Evolutionary conservation across 2,888 invertebrate species (phyloP).

Genomic region (Drosophila kuntzei): DNA sequence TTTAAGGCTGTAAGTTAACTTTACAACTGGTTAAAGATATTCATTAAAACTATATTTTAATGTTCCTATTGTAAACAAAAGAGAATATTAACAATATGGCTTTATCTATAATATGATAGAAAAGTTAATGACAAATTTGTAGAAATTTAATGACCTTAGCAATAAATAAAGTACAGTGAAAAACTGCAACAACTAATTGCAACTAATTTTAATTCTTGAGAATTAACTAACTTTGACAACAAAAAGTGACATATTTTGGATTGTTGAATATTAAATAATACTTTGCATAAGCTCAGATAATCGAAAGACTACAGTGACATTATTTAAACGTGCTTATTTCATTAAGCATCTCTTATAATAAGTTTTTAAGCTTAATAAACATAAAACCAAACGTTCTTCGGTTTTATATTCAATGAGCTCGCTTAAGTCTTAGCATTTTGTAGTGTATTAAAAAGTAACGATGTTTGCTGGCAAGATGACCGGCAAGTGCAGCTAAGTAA

Average conservation of each 20-base stretch:
- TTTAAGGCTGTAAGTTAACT: not conserved
- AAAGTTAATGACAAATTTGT: not conserved
- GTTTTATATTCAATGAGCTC: slow-evolving; percentile 8
- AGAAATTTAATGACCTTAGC: not conserved
- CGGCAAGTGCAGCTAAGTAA: slow-evolving; percentile 53
- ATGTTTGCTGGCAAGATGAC: slow-evolving; percentile 20
- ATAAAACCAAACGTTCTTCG: not conserved
- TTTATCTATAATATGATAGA: no score
- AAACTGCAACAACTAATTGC: not conserved
- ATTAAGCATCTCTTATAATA: slow-evolving; percentile 2
- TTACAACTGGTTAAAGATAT: not conserved
- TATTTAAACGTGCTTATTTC: not conserved
- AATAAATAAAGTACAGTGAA: not conserved
- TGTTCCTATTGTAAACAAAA: not conserved
- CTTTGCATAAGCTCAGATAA: not conserved
- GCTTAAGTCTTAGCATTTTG: slow-evolving; percentile 7
- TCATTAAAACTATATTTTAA: not conserved
- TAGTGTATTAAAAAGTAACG: slow-evolving; percentile 46
- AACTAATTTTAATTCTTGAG: not conserved
- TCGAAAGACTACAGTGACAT: not conserved
- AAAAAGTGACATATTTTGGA: not conserved
- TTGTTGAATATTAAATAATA: not conserved
- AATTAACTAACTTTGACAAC: not conserved
- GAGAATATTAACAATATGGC: not conserved
- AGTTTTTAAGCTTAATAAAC: not conserved